Base-by-base conservation (phyloP, 1,140 invertebrate species). In the Nymphalis io region DNA sequence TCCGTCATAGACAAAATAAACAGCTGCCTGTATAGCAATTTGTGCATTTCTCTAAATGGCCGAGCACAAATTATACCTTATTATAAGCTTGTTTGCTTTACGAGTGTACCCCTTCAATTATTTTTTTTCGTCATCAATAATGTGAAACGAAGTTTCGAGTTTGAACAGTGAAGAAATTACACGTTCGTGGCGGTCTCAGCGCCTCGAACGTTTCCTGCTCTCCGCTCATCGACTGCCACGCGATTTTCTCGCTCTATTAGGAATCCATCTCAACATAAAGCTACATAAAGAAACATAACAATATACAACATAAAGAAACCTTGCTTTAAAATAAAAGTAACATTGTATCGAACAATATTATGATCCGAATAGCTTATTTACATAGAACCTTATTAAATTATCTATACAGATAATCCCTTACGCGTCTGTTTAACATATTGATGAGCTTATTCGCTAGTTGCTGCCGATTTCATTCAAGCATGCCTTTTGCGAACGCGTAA, bases 11-110 rank as follows among this genome's bases (percentile, higher is more conserved):
- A 91, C 85, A 88, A 90, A 91, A 89, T 88, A 91, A 91, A 90
- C 89, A 91, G 84, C 89, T 91, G 89, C 89, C 85, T 70, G 73
- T 69, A 77, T 70, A 76, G 82, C 82, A 89, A 91, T 91, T 90
- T 88, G 88, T 89, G 86, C 89, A 89, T 90, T 91, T 91, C 89
- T 91, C 88, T 90, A 91, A 91, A 91, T 90, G 88, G 86, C 81
- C 86, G 84, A 85, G 78, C 88, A 88, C 89, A 89, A 91, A 91
- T 91, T 90, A 90, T 81, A 90, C 68, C 88, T 91, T 91, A 90
- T 90, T 91, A 90, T 91, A 90, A 90, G 89, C 88, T 91, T 90
- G 89, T 91, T 90, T 91, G 88, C 88, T 91, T 91, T 90, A 88
- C 88, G 89, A 88, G 77, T 88, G 84, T 79, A 84, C 87, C 89